Percentiles rank a stretch among this genome's conserved stretches.
phyloP scores from a whole-genome alignment of 2,797 vertebrate genomes.

The Salmo trutta region DNA sequence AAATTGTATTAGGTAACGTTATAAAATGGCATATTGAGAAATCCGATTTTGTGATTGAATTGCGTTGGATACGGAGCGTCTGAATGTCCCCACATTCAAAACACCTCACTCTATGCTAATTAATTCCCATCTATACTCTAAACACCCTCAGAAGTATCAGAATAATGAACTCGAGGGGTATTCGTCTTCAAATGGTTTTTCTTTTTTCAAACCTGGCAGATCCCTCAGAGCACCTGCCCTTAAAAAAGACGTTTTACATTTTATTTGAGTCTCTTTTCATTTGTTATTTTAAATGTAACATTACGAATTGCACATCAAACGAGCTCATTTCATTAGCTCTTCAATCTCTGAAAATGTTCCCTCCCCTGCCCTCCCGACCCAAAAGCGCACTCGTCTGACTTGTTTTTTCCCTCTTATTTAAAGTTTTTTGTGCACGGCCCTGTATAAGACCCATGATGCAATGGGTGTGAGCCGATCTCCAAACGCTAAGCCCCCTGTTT shows the following conservation, averaged over 20 bases:
- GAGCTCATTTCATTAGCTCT: no score
- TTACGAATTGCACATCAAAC: no score
- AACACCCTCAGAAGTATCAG: slow-evolving; percentile 35
- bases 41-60: slow-evolving; percentile 3
- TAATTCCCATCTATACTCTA: slow-evolving; percentile 44
- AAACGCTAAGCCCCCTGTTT: slow-evolving; percentile 29
- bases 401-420: slow-evolving; percentile 38
- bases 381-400: no score
- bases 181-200: slow-evolving; percentile 33
- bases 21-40: slow-evolving; percentile 44
- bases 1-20: slow-evolving; percentile 65
- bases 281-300: no score
- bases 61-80: background rate
- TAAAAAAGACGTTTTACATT: no score
- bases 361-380: no score
- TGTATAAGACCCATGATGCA: slow-evolving; percentile 61
- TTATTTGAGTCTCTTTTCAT: no score
- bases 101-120: slow-evolving; percentile 16
- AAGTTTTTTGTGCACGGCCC: slow-evolving; percentile 60
- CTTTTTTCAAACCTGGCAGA: background rate
- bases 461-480: slow-evolving; percentile 55
- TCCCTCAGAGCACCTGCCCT: background rate
- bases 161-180: slow-evolving; percentile 53
- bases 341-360: no score
- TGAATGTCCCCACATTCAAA: background rate